A percentile compares a stretch with the other conserved stretches of the same genome.
These are phyloP conservation scores for Ceyx melanurus DNA, from an alignment of 2,113 vertebrate species.

Conservation along the genomic window DNA sequence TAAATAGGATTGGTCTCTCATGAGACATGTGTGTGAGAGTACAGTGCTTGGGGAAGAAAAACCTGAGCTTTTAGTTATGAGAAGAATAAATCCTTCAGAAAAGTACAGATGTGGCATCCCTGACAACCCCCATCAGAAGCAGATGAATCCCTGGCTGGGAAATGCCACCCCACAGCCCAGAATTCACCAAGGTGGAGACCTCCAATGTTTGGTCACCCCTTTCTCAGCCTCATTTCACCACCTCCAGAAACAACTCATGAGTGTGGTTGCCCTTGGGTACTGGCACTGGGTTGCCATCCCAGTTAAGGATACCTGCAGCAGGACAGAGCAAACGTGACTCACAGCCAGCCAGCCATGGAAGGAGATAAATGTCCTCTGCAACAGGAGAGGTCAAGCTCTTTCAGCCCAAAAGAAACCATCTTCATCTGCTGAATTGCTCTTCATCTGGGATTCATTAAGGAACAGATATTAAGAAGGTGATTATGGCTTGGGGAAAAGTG, in stretches of 20 bases:
- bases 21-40: rapidly evolving
- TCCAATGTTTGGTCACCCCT: rapidly evolving
- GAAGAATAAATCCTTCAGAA: not conserved
- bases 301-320: not conserved
- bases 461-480: not conserved
- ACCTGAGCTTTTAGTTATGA: not conserved
- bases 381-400: not conserved
- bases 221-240: not conserved
- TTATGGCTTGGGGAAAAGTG: not conserved
- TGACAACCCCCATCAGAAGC: not conserved
- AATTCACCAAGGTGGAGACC: not conserved
- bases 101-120: not conserved
- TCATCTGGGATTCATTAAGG: not conserved
- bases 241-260: not conserved
- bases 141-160: not conserved
- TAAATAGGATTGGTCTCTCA: not conserved
- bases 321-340: not conserved
- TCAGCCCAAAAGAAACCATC: not conserved
- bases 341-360: rapidly evolving
- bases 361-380: not conserved
- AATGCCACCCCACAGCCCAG: not conserved
- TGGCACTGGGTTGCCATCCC: not conserved
- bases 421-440: not conserved
- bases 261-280: rapidly evolving
- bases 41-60: not conserved